A percentile compares a stretch with the other conserved stretches of the same genome.
Conservation (phyloP, 2,888 invertebrate species). For the Acanthosepion pharaonis region DNA sequence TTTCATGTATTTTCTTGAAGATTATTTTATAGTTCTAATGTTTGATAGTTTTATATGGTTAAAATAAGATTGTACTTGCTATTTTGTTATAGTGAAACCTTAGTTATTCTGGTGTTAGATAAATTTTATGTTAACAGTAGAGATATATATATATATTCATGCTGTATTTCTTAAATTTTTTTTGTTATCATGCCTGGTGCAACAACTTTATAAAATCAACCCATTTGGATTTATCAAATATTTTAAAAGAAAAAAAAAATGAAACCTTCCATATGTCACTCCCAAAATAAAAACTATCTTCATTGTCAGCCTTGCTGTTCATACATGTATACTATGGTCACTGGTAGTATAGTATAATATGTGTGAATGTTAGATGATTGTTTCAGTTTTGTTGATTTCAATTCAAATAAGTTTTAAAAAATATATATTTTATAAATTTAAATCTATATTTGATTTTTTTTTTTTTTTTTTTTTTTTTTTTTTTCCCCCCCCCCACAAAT, state of each 20-base stretch:
- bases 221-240: background rate
- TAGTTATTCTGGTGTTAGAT: conserved; percentile 4
- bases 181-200: conserved; percentile 13
- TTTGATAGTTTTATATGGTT: background rate
- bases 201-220: background rate
- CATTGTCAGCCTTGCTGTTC: background rate
- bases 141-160: no score
- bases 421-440: no score
- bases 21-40: no score
- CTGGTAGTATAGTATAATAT: background rate
- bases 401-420: background rate
- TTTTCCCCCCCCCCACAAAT: background rate
- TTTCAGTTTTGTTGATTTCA: conserved; percentile 24
- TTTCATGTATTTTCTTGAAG: background rate
- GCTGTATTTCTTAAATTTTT: background rate
- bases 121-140: background rate
- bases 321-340: conserved; percentile 45
- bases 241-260: background rate
- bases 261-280: background rate
- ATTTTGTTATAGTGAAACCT: background rate
- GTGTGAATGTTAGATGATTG: conserved; percentile 23
- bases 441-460: background rate
- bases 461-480: background rate
- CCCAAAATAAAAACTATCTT: background rate
- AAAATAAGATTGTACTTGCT: background rate